phyloP scores from a whole-genome alignment of 2,797 vertebrate species.

The Linurgus olivaceus region DNA sequence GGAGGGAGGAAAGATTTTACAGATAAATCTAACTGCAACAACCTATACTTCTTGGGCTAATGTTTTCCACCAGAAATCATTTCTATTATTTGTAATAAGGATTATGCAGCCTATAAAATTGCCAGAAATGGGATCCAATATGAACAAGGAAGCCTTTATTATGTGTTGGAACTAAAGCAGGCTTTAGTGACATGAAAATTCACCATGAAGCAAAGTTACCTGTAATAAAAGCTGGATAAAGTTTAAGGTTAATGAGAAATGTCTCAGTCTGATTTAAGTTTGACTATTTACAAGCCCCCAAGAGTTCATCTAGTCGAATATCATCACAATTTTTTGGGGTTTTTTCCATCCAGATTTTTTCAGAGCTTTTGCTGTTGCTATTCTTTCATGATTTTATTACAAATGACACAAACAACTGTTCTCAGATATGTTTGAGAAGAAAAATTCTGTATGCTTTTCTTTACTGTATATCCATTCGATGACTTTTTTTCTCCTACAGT shows the following conservation, averaged over 20 bases:
- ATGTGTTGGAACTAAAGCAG: slow-evolving; percentile 28
- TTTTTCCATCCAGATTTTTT: background rate
- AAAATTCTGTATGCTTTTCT: background rate
- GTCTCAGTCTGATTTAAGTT: background rate
- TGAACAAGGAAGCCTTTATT: slow-evolving; percentile 16
- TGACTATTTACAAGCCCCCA: background rate
- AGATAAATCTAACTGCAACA: background rate
- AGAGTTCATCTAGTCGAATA: background rate
- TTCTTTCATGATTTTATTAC: background rate
- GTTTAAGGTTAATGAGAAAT: background rate
- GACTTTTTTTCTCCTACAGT: background rate
- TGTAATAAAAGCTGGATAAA: background rate
- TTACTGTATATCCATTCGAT: background rate
- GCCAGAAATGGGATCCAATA: slow-evolving; percentile 25
- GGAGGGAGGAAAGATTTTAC: background rate
- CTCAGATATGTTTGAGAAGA: background rate
- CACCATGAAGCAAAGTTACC: slow-evolving; percentile 27
- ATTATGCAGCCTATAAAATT: background rate
- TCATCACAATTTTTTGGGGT: fast-evolving
- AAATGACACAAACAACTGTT: background rate
- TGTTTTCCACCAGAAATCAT: background rate
- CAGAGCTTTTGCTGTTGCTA: background rate
- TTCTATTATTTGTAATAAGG: slow-evolving; percentile 24
- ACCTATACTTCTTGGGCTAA: background rate
- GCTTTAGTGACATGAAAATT: slow-evolving; percentile 46